Base-by-base conservation (phyloP, 1,140 invertebrate species). In the Dinothrombium tinctorium region DNA sequence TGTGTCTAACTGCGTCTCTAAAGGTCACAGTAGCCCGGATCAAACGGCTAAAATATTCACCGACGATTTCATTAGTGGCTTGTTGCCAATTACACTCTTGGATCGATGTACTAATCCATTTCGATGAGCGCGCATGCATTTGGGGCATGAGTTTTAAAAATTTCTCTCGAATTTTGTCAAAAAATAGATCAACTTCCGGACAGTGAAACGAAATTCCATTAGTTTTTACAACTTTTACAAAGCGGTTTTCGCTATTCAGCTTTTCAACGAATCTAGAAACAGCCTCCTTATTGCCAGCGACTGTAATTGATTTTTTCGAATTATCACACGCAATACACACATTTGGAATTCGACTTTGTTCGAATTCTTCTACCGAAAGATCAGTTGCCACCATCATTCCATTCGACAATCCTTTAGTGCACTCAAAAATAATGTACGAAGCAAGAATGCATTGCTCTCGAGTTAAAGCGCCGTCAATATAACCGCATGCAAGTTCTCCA, bases 1-100 rank as follows among this genome's bases (percentile, higher is more conserved):
- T 62, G 52, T 82, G 72, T 43, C 67, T 54, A 26, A 90, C 50
- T 19, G 75, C 82, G 53, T 87, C 80, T 46, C 66, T 55, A 51
- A 71, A 71, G 37, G 47, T 28, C 0, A 90, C 83, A 19, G 78
- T 71, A 24, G 77, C 81, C 12, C 89, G 63, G 26, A 94, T 62
- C 59, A 94, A 95, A 64, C 92, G 92, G 1, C 89, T 82, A 56
- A 87, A 81, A 59, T 96, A 95, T 51, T 73, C 66, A 0, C 82
- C 81, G 48, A 82, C 50, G 1, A 73, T 65, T 0, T 70, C 67
- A 21, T 65, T 61, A 29, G 9, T 29, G 28, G 14, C 28, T 9
- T n/a, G 28, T n/a, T 9, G 9, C 82, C 83, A 90, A 12, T 71
- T 64, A 0, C 61, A 59, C 56, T 84, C 73, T 0, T 83, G 79